phyloP scores from a whole-genome alignment of 2,888 invertebrate species.

The Rutpela maculata region DNA sequence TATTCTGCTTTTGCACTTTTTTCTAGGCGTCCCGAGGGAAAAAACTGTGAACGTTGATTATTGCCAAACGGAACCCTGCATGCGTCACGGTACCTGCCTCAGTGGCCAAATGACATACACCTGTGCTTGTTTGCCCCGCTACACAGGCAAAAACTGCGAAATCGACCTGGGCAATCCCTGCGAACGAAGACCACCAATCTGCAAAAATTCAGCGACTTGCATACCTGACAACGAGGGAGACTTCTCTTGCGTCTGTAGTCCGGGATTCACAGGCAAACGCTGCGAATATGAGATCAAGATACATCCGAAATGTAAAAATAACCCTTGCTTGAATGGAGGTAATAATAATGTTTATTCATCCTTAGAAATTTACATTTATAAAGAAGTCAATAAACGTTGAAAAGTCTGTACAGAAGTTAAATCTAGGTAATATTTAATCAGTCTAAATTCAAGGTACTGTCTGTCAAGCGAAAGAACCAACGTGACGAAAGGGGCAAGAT shows the following conservation, averaged over 20 bases:
- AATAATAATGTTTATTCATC: too few species aligned
- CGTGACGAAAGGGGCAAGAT: too few species aligned
- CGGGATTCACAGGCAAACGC: slow-evolving; percentile 80
- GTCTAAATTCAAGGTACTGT: too few species aligned
- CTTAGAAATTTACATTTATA: too few species aligned
- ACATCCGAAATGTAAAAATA: slow-evolving; percentile 81
- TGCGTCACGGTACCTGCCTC: slow-evolving; percentile 88
- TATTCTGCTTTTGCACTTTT: too few species aligned
- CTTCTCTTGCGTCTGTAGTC: slow-evolving; percentile 83
- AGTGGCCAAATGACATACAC: slow-evolving; percentile 86
- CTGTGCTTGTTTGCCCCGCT: slow-evolving; percentile 89
- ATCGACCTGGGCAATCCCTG: slow-evolving; percentile 87
- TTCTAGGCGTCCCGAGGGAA: slow-evolving; percentile 76
- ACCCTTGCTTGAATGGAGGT: slow-evolving; percentile 89
- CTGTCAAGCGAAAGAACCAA: too few species aligned
- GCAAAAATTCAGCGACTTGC: slow-evolving; percentile 85
- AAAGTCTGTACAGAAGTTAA: too few species aligned
- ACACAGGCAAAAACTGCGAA: slow-evolving; percentile 92
- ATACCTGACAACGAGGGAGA: slow-evolving; percentile 81
- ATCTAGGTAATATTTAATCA: too few species aligned
- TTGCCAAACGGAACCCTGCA: slow-evolving; percentile 88
- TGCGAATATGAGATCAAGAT: slow-evolving; percentile 85
- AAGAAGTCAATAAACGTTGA: too few species aligned
- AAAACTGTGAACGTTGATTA: slow-evolving; percentile 72
- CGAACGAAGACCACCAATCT: slow-evolving; percentile 77